phyloP scores from a whole-genome alignment of 2,113 vertebrate species.

The Petaurus breviceps region DNA sequence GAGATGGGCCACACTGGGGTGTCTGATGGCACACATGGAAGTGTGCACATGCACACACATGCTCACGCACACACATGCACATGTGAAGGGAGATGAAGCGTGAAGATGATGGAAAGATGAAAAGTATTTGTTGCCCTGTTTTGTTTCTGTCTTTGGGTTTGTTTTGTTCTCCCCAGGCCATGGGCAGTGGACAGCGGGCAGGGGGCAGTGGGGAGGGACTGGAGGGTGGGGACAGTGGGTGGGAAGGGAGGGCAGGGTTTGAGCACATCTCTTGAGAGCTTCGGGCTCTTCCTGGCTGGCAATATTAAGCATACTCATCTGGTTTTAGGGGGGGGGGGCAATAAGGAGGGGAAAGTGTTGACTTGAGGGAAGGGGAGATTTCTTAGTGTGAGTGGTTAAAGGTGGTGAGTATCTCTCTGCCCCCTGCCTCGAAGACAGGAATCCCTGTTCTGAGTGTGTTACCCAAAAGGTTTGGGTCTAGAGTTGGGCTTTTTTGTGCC shows the following conservation, averaged over 20 bases:
- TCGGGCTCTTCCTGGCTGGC: neutral
- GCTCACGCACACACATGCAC: fast-evolving
- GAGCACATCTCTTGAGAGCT: neutral
- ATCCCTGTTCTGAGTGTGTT: neutral
- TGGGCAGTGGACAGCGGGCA: neutral
- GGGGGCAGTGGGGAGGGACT: neutral
- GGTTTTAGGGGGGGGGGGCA: neutral
- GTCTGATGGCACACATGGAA: neutral
- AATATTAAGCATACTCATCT: slow-evolving; percentile 3
- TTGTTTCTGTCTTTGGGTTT: neutral
- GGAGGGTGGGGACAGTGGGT: neutral
- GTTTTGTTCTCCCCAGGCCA: neutral
- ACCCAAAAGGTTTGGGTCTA: slow-evolving; percentile 39
- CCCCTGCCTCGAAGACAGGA: neutral
- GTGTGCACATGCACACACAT: neutral
- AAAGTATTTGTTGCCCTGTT: neutral
- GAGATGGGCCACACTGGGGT: fast-evolving
- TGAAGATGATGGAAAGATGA: neutral
- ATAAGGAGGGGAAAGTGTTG: neutral
- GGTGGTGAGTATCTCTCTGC: neutral
- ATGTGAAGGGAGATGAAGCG: neutral
- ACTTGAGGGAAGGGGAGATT: neutral
- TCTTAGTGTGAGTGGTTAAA: neutral
- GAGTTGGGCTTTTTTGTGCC: slow-evolving; percentile 60
- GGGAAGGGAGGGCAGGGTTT: neutral